Conservation (phyloP, 2,113 vertebrate genomes). For the Phyllostomus discolor region DNA sequence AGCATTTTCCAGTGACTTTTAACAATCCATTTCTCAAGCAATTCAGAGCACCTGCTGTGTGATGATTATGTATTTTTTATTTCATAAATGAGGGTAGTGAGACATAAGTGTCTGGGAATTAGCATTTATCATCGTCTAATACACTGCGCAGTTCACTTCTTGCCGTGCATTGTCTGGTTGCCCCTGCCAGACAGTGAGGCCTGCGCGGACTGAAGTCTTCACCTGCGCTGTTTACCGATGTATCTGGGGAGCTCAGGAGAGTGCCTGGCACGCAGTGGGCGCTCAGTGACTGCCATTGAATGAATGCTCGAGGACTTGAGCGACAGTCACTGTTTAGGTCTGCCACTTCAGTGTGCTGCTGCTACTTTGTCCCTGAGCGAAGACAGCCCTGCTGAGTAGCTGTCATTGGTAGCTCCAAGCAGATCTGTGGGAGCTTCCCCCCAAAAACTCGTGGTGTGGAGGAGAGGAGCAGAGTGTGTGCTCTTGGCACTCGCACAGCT, state of each 20-base stretch:
- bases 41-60: conserved; percentile 51
- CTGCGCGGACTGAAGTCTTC: neutral
- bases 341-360: neutral
- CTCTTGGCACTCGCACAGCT: rapidly evolving
- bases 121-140: neutral
- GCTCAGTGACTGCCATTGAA: neutral
- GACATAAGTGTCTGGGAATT: conserved; percentile 16
- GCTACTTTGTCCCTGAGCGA: neutral
- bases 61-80: conserved; percentile 41
- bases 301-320: rapidly evolving
- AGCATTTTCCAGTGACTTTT: conserved; percentile 53
- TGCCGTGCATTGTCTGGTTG: neutral
- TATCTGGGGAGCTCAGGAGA: neutral
- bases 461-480: neutral
- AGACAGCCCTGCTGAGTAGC: neutral
- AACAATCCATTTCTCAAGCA: conserved; percentile 23
- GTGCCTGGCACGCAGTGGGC: neutral
- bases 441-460: neutral
- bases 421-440: neutral
- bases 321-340: neutral
- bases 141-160: neutral
- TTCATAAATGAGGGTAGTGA: conserved; percentile 24
- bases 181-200: neutral
- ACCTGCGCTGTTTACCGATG: neutral
- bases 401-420: neutral